These are phyloP conservation scores for Cynopterus sphinx DNA, from an alignment of 2,797 vertebrate species.

Conservation along the genomic window DNA sequence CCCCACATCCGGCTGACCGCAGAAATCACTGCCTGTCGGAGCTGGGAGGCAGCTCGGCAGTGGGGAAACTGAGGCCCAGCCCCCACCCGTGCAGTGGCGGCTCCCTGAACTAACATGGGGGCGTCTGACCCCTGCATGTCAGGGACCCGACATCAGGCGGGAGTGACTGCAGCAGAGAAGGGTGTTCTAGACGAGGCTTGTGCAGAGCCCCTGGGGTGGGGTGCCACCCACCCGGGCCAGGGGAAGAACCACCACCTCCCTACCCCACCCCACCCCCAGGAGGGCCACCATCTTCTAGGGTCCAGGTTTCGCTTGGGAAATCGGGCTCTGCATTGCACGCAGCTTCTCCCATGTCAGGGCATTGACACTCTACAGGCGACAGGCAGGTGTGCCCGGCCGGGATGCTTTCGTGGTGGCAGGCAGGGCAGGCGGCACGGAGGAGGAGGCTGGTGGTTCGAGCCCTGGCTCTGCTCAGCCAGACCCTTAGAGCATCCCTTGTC, in stretches of 20 bases:
- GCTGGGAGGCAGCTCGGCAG: neutral
- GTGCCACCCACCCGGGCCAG: neutral
- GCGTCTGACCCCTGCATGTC: neutral
- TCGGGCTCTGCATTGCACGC: accelerated
- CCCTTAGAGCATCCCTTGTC: neutral
- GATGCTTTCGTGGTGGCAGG: neutral
- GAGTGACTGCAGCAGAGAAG: neutral
- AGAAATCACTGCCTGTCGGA: neutral
- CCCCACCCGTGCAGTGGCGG: neutral
- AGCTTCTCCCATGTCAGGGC: neutral
- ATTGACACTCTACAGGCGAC: accelerated
- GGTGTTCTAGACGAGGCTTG: accelerated
- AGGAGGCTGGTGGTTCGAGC: accelerated
- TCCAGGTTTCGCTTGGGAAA: neutral
- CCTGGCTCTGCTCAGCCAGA: neutral
- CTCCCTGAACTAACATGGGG: neutral
- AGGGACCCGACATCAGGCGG: neutral
- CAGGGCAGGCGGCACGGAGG: neutral
- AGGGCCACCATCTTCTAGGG: neutral
- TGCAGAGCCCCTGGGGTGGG: neutral
- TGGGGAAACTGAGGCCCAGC: neutral
- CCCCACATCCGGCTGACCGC: neutral
- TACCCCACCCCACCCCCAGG: neutral
- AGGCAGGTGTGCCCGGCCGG: accelerated
- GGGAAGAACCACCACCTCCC: neutral